A percentile compares a stretch with the other conserved stretches of the same genome.
These are phyloP conservation scores for Megastigmus dorsalis DNA, from an alignment of 2,888 invertebrate genomes.

Conservation along the genomic window DNA sequence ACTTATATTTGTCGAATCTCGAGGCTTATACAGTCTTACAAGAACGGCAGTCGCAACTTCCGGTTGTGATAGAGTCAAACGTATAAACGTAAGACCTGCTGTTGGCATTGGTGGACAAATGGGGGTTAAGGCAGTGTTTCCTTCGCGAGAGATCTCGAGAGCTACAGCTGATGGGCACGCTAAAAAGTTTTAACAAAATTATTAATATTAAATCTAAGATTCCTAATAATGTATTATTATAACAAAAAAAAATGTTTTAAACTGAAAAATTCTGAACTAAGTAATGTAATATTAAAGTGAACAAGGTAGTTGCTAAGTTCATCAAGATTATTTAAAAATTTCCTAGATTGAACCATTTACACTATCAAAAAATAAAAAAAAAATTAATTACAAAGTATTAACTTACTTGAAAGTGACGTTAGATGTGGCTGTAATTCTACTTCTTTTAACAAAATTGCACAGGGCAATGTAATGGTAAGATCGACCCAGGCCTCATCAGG, in stretches of 20 bases:
- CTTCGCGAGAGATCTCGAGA: conserved; percentile 89
- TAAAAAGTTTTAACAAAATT: conserved; percentile 69
- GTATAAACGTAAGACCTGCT: conserved; percentile 90
- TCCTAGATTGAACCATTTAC: too few species aligned
- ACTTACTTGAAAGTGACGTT: conserved; percentile 85
- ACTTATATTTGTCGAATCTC: conserved; percentile 93
- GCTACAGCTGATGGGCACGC: conserved; percentile 93
- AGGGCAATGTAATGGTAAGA: conserved; percentile 89
- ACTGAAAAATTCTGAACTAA: too few species aligned
- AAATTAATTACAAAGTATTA: too few species aligned
- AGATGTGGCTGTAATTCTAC: conserved; percentile 91
- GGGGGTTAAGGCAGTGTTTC: conserved; percentile 85
- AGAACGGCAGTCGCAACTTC: conserved; percentile 91
- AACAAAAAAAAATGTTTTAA: too few species aligned
- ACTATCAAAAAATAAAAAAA: too few species aligned
- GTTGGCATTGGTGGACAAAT: conserved; percentile 91
- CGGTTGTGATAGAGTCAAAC: conserved; percentile 87
- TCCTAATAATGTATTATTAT: too few species aligned
- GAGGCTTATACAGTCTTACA: conserved; percentile 86
- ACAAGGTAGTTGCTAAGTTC: too few species aligned
- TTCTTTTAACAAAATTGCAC: conserved; percentile 90
- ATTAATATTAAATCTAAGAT: not conserved
- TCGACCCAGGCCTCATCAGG: conserved; percentile 93
- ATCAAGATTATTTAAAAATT: conserved; percentile 5
- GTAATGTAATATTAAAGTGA: too few species aligned